Percentiles rank a stretch among this genome's conserved stretches.
Conservation (phyloP, 1,140 invertebrate genomes). For the Ganaspis sp. region DNA sequence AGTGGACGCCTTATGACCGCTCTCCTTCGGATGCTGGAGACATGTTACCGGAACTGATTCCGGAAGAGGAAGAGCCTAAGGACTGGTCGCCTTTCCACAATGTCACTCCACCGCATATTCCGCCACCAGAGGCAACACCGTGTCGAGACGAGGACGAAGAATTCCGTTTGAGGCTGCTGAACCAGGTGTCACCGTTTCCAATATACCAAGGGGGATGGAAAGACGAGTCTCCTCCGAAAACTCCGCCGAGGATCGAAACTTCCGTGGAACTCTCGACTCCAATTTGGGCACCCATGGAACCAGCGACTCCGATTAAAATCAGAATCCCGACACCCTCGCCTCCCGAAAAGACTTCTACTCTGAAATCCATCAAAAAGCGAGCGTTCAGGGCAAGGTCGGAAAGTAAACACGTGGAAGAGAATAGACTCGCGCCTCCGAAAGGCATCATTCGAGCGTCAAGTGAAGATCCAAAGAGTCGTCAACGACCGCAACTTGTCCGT, state of each 20-base stretch:
- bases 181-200: constrained; percentile 70
- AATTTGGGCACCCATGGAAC: constrained; percentile 63
- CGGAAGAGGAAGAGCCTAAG: constrained; percentile 54
- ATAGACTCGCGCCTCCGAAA: constrained; percentile 40
- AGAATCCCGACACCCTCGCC: constrained; percentile 53
- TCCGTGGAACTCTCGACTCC: constrained; percentile 60
- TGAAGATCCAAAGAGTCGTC: constrained; percentile 63
- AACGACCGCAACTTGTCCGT: constrained; percentile 65
- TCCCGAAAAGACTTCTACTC: constrained; percentile 44
- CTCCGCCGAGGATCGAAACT: constrained; percentile 53
- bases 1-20: constrained; percentile 69
- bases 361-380: constrained; percentile 51
- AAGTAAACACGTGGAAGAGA: constrained; percentile 36
- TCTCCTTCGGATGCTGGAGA: constrained; percentile 54
- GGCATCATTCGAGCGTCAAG: constrained; percentile 62
- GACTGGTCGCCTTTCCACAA: constrained; percentile 58
- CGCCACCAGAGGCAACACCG: constrained; percentile 59
- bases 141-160: constrained; percentile 61
- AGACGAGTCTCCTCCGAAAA: constrained; percentile 69
- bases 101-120: constrained; percentile 69
- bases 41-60: constrained; percentile 38
- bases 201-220: constrained; percentile 74
- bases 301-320: constrained; percentile 55
- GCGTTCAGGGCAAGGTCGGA: constrained; percentile 49
- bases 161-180: constrained; percentile 69